Base-by-base conservation (phyloP, 2,888 invertebrate genomes). In the Mamestra brassicae region DNA sequence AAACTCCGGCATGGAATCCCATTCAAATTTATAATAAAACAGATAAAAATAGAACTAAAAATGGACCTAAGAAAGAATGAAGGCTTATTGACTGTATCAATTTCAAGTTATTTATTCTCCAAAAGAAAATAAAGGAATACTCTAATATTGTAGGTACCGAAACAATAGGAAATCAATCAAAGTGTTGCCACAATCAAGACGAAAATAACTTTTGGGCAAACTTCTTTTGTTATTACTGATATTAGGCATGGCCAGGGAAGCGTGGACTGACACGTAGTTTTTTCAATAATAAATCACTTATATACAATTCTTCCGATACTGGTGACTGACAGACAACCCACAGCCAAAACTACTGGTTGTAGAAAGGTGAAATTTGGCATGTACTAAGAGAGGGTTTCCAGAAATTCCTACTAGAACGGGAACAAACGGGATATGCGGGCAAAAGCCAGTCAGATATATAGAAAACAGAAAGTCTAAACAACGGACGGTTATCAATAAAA, bases 131-230 rank as follows among this genome's bases (percentile, higher is more conserved):
- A 52, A 71, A 78, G 71, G 34, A 76, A 62, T 62, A 11, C 36
- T 47, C 15, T 11, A 8, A 45, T 26, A 65, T 79, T 61, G 26
- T n/a, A n/a, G n/a, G n/a, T 54, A 2, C 13, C 7, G 11, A 71
- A 78, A 79, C 63, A 77, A 79, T 45, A 36, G 45, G 45, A 42
- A 57, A 78, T 78, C 67, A 74, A 74, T 80, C 80, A 74, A 73
- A 42, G 7, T 63, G n/a, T 72, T 54, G 71, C 52, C 11, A 11
- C 50, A 17, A 58, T 60, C 6, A 5, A 17, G 36, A 36, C 15
- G 36, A 80, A 61, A 73, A 79, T 61, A 65, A n/a, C 50, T 77
- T 54, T 38, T 1, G 17, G 11, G 7, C 0, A 5, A 76, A 62
- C 3, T n/a, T 58, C 2, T 61, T 54, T n/a, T 61, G 11, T 45